These are phyloP conservation scores for Caenorhabditis imperialis DNA, from an alignment of 2,888 invertebrate genomes.

Conservation along the genomic window DNA sequence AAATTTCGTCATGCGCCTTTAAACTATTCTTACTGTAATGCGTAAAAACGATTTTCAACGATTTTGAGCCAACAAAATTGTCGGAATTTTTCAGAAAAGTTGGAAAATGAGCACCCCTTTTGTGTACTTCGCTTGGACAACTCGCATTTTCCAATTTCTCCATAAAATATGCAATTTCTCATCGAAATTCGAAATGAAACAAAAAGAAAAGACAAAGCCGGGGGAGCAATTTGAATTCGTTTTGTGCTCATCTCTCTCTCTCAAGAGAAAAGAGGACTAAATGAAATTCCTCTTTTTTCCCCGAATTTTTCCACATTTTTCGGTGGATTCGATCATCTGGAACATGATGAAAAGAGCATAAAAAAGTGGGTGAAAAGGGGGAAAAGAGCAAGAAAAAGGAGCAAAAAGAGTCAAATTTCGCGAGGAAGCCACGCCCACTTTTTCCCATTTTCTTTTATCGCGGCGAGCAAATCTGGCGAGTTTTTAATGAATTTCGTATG, in stretches of 20 bases:
- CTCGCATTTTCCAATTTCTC: not conserved
- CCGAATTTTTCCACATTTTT: conserved; percentile 6
- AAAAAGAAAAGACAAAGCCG: conserved; percentile 6
- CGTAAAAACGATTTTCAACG: too few relatives aligned
- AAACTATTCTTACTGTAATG: too few relatives aligned
- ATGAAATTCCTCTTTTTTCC: conserved; percentile 25
- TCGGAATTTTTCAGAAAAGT: too few relatives aligned
- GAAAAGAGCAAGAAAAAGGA: conserved; percentile 17
- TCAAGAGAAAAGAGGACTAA: conserved; percentile 10
- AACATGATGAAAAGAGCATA: conserved; percentile 11
- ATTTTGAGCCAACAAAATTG: too few relatives aligned
- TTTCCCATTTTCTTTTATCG: too few relatives aligned
- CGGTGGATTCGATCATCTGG: conserved; percentile 43
- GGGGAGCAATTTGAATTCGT: conserved; percentile 22
- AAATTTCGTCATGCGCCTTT: too few relatives aligned
- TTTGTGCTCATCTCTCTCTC: conserved; percentile 2
- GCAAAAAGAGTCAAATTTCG: too few relatives aligned
- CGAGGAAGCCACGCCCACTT: too few relatives aligned
- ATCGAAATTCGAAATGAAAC: not conserved
- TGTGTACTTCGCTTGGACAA: too few relatives aligned
- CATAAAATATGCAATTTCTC: not conserved
- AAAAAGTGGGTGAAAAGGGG: not conserved
- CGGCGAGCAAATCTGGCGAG: too few relatives aligned
- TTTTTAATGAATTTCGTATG: too few relatives aligned
- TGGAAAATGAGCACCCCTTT: too few relatives aligned